Base-by-base conservation (phyloP, 2,113 vertebrate species). In the Takifugu flavidus region DNA sequence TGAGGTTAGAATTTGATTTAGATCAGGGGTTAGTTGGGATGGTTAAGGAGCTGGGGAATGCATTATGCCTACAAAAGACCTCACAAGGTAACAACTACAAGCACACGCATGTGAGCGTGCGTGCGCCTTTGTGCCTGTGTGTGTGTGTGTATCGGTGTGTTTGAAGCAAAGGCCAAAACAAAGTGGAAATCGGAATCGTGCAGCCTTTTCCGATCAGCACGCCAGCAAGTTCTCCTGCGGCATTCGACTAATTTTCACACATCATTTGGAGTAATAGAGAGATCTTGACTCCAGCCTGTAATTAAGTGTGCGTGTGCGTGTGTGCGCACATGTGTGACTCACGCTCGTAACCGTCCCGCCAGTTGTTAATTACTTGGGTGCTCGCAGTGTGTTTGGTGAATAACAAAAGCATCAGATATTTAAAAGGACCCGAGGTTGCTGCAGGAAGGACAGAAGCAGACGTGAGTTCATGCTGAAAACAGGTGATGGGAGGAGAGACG, bases 391-490 rank as follows among this genome's bases (percentile, higher is more conserved):
- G 34, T 68, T 71, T 62, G 25, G 54, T 70, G 53, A 65, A 66
- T 62, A 72, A 72, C 47, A 51, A 60, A 63, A 28, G 61, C 55
- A 56, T 25, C 39, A 60, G 65, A 57, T 59, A 69, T 65, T 59
- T 53, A 59, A 67, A 43, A 67, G 50, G 26, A 72, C n/a, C 15
- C 14, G 15, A 47, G 13, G 60, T 56, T 58, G 42, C 20, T 13
- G 2, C 29, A 47, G 74, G 74, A 78, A 70, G 25, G n/a, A 69
- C 53, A 59, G 53, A 61, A 29, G 57, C 73, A 81, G 82, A 84
- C 82, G 61, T 84, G 78, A 84, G 62, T 77, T 84, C 75, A 81
- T 77, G 49, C 63, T 62, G 0, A 12, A 72, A 69, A 42, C 66
- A 80, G 68, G 75, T 76, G 69, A 71, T 58, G 69, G 72, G 27